Conservation (phyloP, 1,140 invertebrate genomes). For the Hesperophylax magnus region DNA sequence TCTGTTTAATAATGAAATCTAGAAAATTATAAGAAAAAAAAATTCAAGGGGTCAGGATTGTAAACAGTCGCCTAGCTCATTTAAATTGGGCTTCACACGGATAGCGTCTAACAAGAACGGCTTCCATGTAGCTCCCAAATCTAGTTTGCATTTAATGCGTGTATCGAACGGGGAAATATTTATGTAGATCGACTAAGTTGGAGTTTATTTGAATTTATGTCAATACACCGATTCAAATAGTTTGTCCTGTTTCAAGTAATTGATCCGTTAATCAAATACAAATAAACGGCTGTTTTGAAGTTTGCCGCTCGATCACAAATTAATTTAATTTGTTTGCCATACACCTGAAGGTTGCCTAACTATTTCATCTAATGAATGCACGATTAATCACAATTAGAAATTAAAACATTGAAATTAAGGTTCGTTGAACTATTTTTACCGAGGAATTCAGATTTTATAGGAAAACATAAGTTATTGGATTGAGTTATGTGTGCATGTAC, state of each 20-base stretch:
- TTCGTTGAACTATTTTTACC: slow-evolving; percentile 11
- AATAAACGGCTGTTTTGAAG: slow-evolving; percentile 6
- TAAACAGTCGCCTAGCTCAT: too few species aligned
- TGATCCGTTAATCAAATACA: slow-evolving; percentile 10
- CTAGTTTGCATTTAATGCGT: too few species aligned
- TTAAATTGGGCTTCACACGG: too few species aligned
- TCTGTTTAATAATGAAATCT: too few species aligned
- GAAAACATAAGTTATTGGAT: background rate
- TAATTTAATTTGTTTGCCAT: slow-evolving; percentile 19
- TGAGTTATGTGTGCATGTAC: background rate
- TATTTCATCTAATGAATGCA: background rate
- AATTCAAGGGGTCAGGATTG: too few species aligned
- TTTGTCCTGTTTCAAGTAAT: slow-evolving; percentile 13
- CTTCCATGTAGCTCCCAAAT: too few species aligned
- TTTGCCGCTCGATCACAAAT: background rate
- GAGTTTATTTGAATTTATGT: background rate
- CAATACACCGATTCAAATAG: slow-evolving; percentile 6
- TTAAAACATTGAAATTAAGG: background rate
- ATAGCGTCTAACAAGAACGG: too few species aligned
- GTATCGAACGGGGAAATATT: too few species aligned
- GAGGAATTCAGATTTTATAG: background rate
- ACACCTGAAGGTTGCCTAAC: slow-evolving; percentile 18
- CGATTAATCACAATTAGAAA: slow-evolving; percentile 27
- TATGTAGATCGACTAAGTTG: too few species aligned
- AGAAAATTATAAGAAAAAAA: too few species aligned